Percentiles rank a stretch among this genome's conserved stretches.
These are phyloP conservation scores for Camelus dromedarius DNA, from an alignment of 2,113 vertebrate genomes.

Conservation along the genomic window DNA sequence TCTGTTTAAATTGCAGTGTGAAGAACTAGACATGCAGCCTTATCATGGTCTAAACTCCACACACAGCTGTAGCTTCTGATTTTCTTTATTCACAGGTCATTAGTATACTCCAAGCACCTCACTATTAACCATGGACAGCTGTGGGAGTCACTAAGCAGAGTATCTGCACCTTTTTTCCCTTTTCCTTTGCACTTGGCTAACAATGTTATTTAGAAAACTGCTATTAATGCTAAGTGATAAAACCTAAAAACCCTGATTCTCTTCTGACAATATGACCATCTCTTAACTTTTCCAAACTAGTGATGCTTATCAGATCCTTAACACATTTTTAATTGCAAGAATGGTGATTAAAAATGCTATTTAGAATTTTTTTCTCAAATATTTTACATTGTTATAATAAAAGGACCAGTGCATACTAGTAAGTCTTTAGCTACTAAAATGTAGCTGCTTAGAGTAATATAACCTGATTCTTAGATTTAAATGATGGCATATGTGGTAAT, in stretches of 20 bases:
- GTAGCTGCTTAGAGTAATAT: not conserved
- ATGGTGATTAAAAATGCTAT: constrained; percentile 51
- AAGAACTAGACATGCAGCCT: constrained; percentile 1
- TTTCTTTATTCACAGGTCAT: constrained; percentile 5
- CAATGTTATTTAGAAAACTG: constrained; percentile 55
- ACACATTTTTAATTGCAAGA: constrained; percentile 40
- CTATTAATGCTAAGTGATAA: not conserved
- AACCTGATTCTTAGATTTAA: constrained; percentile 47
- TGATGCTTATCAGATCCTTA: not conserved
- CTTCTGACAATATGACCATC: not conserved
- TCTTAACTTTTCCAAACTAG: not conserved
- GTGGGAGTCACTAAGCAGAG: constrained; percentile 26
- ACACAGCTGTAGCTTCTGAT: not conserved
- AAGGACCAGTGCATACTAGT: not conserved
- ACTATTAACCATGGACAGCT: constrained; percentile 40
- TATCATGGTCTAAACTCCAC: not conserved
- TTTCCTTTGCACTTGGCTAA: not conserved
- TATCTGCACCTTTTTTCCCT: not conserved
- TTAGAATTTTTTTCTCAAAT: constrained; percentile 37
- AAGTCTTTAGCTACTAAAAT: not conserved
- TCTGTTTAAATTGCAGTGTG: not conserved
- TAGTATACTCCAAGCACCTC: not conserved
- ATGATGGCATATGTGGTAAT: not conserved
- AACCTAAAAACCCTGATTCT: not conserved
- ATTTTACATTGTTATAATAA: not conserved